Percentiles rank a stretch among this genome's conserved stretches.
phyloP scores from a whole-genome alignment of 2,888 invertebrate genomes.

The Lacanobia wlatinum region DNA sequence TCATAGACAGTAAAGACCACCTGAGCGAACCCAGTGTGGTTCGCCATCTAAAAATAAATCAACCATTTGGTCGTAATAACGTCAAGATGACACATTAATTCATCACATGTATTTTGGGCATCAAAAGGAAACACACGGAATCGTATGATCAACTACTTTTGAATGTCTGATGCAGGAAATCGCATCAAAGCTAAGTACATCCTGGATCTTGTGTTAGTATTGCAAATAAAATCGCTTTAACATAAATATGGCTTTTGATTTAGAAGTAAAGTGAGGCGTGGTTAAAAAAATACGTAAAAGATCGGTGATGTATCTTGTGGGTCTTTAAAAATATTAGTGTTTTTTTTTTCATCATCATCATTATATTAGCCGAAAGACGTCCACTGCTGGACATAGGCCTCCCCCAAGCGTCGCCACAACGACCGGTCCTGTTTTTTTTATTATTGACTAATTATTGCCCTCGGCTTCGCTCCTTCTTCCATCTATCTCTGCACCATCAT shows the following conservation, averaged over 20 bases:
- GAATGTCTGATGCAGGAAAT: conserved; percentile 50
- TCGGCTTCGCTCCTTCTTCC: not conserved
- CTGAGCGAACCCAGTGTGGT: conserved; percentile 30
- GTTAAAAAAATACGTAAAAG: not conserved
- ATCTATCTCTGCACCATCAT: not conserved
- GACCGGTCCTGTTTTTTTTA: too few relatives aligned
- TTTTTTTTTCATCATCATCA: too few relatives aligned
- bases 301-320: not conserved
- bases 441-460: too few relatives aligned
- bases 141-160: conserved; percentile 47
- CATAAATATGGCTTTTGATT: conserved; percentile 18
- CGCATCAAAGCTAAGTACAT: conserved; percentile 53
- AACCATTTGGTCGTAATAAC: conserved; percentile 47
- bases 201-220: conserved; percentile 35
- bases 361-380: too few relatives aligned
- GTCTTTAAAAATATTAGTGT: not conserved
- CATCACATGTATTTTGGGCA: conserved; percentile 49
- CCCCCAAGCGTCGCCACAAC: too few relatives aligned
- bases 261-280: not conserved
- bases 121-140: conserved; percentile 39
- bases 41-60: conserved; percentile 37
- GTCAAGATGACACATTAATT: conserved; percentile 51
- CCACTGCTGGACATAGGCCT: too few relatives aligned
- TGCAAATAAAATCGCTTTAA: conserved; percentile 39
- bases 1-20: conserved; percentile 25